Percentiles rank a stretch among this genome's conserved stretches.
phyloP scores from a whole-genome alignment of 1,140 invertebrate species.

The Lanistes nyassanus region DNA sequence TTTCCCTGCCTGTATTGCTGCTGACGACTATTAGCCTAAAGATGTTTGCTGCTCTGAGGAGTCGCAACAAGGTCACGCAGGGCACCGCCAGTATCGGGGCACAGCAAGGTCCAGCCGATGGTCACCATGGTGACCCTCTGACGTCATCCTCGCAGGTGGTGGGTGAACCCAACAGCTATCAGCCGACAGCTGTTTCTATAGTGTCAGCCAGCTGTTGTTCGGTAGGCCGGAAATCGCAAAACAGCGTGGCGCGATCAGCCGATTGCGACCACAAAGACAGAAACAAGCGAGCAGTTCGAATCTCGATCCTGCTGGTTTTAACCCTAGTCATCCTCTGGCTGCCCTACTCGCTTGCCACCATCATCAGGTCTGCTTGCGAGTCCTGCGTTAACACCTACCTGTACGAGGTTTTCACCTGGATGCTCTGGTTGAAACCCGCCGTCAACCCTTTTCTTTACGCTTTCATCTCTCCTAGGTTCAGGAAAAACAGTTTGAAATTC shows the following conservation, averaged over 20 bases:
- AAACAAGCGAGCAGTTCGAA: constrained; percentile 36
- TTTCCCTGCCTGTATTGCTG: constrained; percentile 41
- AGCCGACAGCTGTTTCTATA: no score
- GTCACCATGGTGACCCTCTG: no score
- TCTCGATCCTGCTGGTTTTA: constrained; percentile 38
- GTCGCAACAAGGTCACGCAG: neutral
- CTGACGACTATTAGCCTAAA: constrained; percentile 37
- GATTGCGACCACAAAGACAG: no score
- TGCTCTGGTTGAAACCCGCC: constrained; percentile 54
- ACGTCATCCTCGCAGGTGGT: no score
- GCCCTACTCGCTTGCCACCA: constrained; percentile 43
- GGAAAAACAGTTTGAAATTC: constrained; percentile 37
- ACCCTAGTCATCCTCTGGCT: constrained; percentile 43
- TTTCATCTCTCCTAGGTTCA: constrained; percentile 39
- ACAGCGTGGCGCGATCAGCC: no score
- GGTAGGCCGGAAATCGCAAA: no score
- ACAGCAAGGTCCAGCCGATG: no score
- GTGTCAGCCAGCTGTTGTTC: no score
- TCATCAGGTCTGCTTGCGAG: constrained; percentile 43
- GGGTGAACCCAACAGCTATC: no score
- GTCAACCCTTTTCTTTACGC: constrained; percentile 60
- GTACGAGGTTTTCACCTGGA: constrained; percentile 53
- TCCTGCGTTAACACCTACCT: constrained; percentile 35
- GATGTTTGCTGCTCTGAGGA: constrained; percentile 39
- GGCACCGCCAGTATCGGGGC: no score